phyloP scores from a whole-genome alignment of 2,797 vertebrate genomes.

The Coluber constrictor region DNA sequence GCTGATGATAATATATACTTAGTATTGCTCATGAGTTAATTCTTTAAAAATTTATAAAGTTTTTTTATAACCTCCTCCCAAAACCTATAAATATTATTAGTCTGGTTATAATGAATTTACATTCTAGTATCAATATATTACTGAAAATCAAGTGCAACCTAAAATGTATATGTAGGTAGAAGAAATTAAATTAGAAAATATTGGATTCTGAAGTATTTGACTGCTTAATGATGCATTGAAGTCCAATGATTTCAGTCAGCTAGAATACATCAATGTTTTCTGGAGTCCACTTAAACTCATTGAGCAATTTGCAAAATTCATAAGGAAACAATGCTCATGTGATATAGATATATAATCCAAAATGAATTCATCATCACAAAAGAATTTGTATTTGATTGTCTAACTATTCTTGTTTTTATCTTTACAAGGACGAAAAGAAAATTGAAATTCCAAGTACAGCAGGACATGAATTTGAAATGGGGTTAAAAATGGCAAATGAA shows the following conservation, averaged over 20 bases:
- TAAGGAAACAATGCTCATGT: background rate
- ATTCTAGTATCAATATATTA: conserved; percentile 37
- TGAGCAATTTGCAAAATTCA: background rate
- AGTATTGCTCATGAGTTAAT: background rate
- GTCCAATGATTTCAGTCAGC: background rate
- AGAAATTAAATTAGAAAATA: background rate
- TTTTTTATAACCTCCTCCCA: background rate
- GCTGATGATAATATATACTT: background rate
- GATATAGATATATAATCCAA: background rate
- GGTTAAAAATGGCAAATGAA: background rate
- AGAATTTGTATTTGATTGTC: background rate
- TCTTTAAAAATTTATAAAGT: background rate
- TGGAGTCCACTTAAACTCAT: background rate
- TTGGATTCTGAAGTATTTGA: background rate
- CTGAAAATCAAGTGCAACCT: background rate
- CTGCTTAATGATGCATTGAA: background rate
- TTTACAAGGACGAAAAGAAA: background rate
- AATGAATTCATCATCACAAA: background rate
- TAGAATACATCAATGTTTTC: background rate
- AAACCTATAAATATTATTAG: background rate
- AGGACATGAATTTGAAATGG: background rate
- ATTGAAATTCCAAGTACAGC: background rate
- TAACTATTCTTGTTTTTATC: background rate
- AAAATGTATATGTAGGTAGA: background rate
- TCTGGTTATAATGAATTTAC: conserved; percentile 46